Conservation (phyloP, 2,113 vertebrate species). For the Cephalopterus ornatus region DNA sequence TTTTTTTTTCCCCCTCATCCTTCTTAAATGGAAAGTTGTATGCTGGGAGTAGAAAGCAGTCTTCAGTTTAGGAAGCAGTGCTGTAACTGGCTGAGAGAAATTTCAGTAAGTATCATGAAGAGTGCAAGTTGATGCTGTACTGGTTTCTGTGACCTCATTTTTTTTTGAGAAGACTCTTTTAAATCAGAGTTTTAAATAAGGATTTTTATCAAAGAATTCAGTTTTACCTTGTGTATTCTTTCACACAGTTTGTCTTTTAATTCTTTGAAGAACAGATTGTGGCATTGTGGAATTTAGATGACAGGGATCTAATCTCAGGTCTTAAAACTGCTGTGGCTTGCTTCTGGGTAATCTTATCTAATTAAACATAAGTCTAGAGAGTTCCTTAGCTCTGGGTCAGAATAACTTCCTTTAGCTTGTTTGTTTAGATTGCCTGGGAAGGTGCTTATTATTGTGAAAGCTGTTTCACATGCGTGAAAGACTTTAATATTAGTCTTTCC, state of each 20-base stretch:
- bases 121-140: background rate
- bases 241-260: background rate
- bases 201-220: background rate
- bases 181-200: background rate
- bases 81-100: constrained; percentile 81
- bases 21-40: background rate
- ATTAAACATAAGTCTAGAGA: background rate
- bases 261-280: background rate
- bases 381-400: background rate
- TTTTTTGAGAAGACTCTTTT: background rate
- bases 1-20: fast-evolving
- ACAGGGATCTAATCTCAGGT: background rate
- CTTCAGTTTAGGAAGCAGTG: constrained; percentile 78
- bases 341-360: background rate
- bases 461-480: background rate
- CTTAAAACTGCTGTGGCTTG: background rate
- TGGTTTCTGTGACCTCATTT: background rate
- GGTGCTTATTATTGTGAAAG: background rate
- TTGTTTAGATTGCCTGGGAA: background rate
- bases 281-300: background rate
- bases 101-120: constrained; percentile 79
- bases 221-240: background rate
- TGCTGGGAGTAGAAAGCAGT: fast-evolving
- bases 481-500: background rate
- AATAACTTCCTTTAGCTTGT: background rate